These are phyloP conservation scores for Brachyhypopomus occidentalis DNA, from an alignment of 2,113 vertebrate species.

Conservation along the genomic window DNA sequence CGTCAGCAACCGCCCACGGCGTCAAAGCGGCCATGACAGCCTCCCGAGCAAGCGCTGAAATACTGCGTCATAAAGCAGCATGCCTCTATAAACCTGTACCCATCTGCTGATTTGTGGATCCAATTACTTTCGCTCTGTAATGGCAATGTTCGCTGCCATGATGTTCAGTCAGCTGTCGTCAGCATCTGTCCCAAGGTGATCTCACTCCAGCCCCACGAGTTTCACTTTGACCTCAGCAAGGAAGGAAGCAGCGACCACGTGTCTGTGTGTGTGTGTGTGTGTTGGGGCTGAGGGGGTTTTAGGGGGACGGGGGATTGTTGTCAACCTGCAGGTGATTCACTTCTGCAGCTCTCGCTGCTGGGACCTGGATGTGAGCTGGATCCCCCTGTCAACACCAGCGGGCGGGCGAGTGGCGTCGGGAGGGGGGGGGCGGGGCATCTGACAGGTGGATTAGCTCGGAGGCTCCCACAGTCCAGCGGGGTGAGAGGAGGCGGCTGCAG, in stretches of 20 bases:
- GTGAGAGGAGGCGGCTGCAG: slow-evolving; percentile 19
- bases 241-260: background rate
- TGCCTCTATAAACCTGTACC: slow-evolving; percentile 67
- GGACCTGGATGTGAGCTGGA: slow-evolving; percentile 35
- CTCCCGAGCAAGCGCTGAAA: slow-evolving; percentile 60
- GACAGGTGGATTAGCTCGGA: slow-evolving; percentile 72
- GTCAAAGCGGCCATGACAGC: slow-evolving; percentile 62
- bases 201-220: background rate
- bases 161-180: slow-evolving; percentile 66
- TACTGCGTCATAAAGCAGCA: slow-evolving; percentile 67
- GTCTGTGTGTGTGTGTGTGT: too few relatives aligned
- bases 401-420: slow-evolving; percentile 56
- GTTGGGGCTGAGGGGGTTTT: too few relatives aligned
- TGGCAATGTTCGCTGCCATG: slow-evolving; percentile 69
- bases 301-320: background rate
- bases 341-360: background rate
- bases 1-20: slow-evolving; percentile 40
- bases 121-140: slow-evolving; percentile 71
- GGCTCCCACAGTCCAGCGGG: slow-evolving; percentile 22
- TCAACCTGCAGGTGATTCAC: slow-evolving; percentile 23
- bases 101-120: slow-evolving; percentile 76
- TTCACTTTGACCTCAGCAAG: slow-evolving; percentile 13
- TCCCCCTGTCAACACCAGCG: slow-evolving; percentile 58
- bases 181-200: slow-evolving; percentile 60
- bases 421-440: slow-evolving; percentile 62